phyloP scores from a whole-genome alignment of 2,113 vertebrate genomes.

The Istiophorus platypterus region DNA sequence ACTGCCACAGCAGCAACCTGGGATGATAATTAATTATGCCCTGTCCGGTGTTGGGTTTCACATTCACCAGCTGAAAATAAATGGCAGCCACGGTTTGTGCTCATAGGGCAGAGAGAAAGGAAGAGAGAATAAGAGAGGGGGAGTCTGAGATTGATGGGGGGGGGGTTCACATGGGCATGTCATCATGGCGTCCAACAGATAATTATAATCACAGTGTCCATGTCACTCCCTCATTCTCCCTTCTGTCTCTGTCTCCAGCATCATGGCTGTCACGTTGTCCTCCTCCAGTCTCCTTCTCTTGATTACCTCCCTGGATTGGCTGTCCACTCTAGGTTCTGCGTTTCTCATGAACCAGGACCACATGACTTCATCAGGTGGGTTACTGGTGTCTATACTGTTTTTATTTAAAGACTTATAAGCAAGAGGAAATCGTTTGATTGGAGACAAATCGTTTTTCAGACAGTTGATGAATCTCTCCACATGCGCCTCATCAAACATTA shows the following conservation, averaged over 20 bases:
- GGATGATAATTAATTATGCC: slow-evolving; percentile 47
- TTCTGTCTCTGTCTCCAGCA: slow-evolving; percentile 59
- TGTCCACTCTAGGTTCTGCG: slow-evolving; percentile 50
- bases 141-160: slow-evolving; percentile 2
- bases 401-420: not conserved
- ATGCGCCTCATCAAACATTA: slow-evolving; percentile 68
- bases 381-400: not conserved
- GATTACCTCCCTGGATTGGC: slow-evolving; percentile 60
- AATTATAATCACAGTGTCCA: slow-evolving; percentile 52
- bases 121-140: slow-evolving; percentile 1
- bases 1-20: slow-evolving; percentile 16
- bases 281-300: slow-evolving; percentile 57
- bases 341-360: slow-evolving; percentile 50
- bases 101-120: slow-evolving; percentile 21
- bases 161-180: slow-evolving; percentile 53
- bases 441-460: slow-evolving; percentile 10
- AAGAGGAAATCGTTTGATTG: not conserved
- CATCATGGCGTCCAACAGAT: slow-evolving; percentile 57
- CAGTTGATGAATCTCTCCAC: slow-evolving; percentile 28
- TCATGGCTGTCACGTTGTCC: slow-evolving; percentile 61
- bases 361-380: slow-evolving; percentile 71
- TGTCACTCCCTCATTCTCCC: slow-evolving; percentile 39
- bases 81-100: slow-evolving; percentile 44
- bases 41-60: slow-evolving; percentile 59
- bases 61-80: slow-evolving; percentile 64